These are phyloP conservation scores for Pachyseris speciosa DNA, from an alignment of 64 coral and sea anemone genomes.

Conservation along the genomic window DNA sequence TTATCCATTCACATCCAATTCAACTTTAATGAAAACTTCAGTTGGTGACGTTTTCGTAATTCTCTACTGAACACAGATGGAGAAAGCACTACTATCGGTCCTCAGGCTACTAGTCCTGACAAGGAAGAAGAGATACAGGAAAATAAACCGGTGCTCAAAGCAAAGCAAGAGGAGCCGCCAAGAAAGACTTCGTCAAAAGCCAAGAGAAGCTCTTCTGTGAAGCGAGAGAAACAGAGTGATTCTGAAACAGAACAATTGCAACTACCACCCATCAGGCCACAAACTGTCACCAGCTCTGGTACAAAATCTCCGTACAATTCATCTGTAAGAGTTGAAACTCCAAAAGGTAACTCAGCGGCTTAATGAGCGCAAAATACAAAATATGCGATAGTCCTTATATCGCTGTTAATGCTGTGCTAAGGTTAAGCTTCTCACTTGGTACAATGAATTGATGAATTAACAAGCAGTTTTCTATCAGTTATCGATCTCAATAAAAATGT, in stretches of 20 bases:
- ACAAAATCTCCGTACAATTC: background rate
- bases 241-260: background rate
- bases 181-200: conserved; percentile 9
- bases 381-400: no score
- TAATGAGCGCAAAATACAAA: no score
- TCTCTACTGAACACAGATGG: conserved; percentile 20
- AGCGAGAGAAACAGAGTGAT: background rate
- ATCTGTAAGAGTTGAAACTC: background rate
- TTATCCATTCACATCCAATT: no score
- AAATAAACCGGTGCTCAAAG: background rate
- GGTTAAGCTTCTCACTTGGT: no score
- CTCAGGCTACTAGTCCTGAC: background rate
- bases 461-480: no score
- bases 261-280: background rate
- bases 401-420: no score
- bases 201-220: background rate
- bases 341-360: background rate
- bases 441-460: no score
- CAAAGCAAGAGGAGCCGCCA: background rate
- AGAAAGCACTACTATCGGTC: conserved; percentile 54
- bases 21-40: no score
- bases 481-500: no score
- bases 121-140: conserved; percentile 23
- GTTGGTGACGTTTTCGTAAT: no score
- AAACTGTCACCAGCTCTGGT: background rate